Evolutionary conservation across 2,888 invertebrate genomes (phyloP), one percentile per base, ranked within the genome.

Genomic region (Bembecia ichneumoniformis): DNA sequence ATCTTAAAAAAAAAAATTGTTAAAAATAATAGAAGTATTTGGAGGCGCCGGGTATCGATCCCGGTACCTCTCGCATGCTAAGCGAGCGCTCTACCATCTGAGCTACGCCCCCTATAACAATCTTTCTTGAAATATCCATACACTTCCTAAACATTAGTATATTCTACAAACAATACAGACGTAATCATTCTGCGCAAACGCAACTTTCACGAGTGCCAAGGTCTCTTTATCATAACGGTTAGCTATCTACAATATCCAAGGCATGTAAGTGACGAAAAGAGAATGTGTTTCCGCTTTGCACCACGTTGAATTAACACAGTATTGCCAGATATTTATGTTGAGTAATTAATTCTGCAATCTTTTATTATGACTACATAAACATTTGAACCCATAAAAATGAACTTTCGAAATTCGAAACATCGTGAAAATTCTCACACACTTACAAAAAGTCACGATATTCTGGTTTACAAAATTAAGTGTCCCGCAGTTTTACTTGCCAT

Each of bases 61-160:
- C 84, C 86, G 81, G 84, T 84, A 83, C 82, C 81, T 84, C 86
- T 84, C 84, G 74, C 87, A 86, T 86, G 86, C 84, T 87, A 84
- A 87, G 87, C 84, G 86, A 86, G 86, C 86, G 84, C 86, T 86
- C 86, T 86, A 86, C 86, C 87, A 84, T 87, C 86, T 87, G 87
- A 86, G 84, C 86, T 86, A 86, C 87, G 83, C 82, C 87, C 83
- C 82, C 86, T 54, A 57, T 49, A 17, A 1, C 7, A 7, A 0
- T 44, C 0, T 1, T 0, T 16, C 7, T 7, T 16, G 15, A 44
- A 44, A 44, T 44, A 16, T 13, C 11, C 4, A 15, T 15, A 15
- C 44, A n/a, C 10, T 15, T 14, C 9, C 14, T 14, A 40, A 10
- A 40, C 0, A 40, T 13, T 40, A 40, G 13, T 3, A 13, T 14